Conservation (phyloP, 2,888 invertebrate species). For the Epistrophe eligans region DNA sequence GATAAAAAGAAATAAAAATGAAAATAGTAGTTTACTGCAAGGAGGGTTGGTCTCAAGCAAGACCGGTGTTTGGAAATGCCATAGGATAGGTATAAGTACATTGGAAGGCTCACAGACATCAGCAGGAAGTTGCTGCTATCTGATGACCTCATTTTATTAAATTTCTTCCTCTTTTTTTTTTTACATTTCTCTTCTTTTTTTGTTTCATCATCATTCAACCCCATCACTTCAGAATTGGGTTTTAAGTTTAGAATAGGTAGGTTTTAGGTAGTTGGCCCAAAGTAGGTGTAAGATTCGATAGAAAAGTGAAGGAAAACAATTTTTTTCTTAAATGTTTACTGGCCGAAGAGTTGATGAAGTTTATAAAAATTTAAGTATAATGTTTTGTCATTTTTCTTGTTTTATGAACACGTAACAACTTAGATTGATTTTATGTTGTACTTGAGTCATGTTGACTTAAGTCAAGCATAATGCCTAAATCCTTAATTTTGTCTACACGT, state of each 20-base stretch:
- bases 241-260: background rate
- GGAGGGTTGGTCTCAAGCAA: conserved; percentile 28
- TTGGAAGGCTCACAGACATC: conserved; percentile 69
- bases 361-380: background rate
- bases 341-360: conserved; percentile 26
- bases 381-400: background rate
- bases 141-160: conserved; percentile 74
- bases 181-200: background rate
- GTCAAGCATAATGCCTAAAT: too few relatives aligned
- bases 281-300: background rate
- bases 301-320: background rate
- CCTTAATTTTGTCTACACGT: too few relatives aligned
- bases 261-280: background rate
- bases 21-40: conserved; percentile 37
- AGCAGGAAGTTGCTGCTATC: conserved; percentile 69
- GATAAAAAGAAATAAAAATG: background rate
- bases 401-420: background rate
- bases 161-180: conserved; percentile 37
- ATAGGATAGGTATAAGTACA: conserved; percentile 42
- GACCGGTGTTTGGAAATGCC: conserved; percentile 48
- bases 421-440: background rate
- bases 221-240: background rate
- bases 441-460: too few relatives aligned
- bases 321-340: conserved; percentile 47
- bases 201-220: background rate